These are phyloP conservation scores for Drosophila tsacasi DNA, from an alignment of 1,140 invertebrate genomes.

Conservation along the genomic window DNA sequence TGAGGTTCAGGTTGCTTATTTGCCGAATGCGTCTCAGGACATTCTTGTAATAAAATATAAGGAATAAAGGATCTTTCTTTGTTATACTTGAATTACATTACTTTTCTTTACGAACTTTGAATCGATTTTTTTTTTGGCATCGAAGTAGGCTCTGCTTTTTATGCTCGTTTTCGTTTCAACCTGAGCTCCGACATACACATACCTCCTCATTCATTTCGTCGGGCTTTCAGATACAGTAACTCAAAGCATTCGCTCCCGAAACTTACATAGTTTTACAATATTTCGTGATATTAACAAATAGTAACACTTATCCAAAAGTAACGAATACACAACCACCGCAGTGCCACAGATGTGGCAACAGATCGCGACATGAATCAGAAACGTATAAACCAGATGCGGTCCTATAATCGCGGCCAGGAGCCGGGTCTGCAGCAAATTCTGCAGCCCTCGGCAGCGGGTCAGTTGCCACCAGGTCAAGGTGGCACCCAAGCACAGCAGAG, in stretches of 20 bases:
- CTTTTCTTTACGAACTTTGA: neutral
- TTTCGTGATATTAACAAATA: neutral
- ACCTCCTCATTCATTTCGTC: slow-evolving; percentile 25
- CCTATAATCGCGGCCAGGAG: slow-evolving; percentile 31
- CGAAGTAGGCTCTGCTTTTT: neutral
- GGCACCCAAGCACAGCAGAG: neutral
- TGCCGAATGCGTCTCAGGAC: too few relatives aligned
- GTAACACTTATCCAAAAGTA: too few relatives aligned
- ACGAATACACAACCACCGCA: neutral
- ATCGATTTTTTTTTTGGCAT: neutral
- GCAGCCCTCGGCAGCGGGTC: neutral
- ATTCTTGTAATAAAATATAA: too few relatives aligned
- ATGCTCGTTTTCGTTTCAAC: neutral
- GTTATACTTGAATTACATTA: too few relatives aligned
- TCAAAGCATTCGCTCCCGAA: slow-evolving; percentile 2
- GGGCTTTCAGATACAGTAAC: slow-evolving; percentile 10
- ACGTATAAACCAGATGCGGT: slow-evolving; percentile 26
- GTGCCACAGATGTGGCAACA: slow-evolving; percentile 3
- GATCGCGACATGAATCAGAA: slow-evolving; percentile 38
- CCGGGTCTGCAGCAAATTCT: slow-evolving; percentile 35
- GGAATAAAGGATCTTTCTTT: too few relatives aligned
- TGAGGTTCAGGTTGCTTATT: too few relatives aligned
- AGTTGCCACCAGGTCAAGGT: neutral
- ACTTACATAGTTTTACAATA: slow-evolving; percentile 1
- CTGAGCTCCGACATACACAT: neutral